phyloP scores from a whole-genome alignment of 2,888 invertebrate genomes.

The Hedychridium roseum region DNA sequence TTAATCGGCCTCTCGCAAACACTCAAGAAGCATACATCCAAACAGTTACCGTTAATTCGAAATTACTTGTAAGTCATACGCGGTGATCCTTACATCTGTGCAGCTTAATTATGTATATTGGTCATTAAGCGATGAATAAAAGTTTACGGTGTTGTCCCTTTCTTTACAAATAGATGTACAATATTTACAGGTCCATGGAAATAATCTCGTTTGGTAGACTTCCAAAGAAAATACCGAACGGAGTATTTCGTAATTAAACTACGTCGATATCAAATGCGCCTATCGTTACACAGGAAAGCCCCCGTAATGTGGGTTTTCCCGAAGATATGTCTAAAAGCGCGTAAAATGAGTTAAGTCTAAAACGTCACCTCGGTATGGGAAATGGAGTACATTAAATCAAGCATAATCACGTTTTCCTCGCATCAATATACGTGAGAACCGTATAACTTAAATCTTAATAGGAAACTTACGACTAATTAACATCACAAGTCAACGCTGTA shows the following conservation, averaged over 20 bases:
- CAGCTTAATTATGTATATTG: constrained; percentile 27
- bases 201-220: constrained; percentile 1
- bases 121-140: constrained; percentile 43
- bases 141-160: constrained; percentile 18
- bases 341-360: too few species aligned
- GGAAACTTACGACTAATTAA: constrained; percentile 31
- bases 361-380: constrained; percentile 4
- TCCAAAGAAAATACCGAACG: constrained; percentile 1
- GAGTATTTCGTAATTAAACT: constrained; percentile 8
- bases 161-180: constrained; percentile 49
- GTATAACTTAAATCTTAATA: constrained; percentile 29
- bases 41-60: background rate
- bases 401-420: background rate
- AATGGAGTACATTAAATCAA: constrained; percentile 8
- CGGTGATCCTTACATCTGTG: constrained; percentile 11
- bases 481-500: constrained; percentile 33
- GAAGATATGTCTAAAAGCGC: too few species aligned
- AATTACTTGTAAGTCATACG: constrained; percentile 4
- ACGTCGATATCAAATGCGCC: constrained; percentile 1
- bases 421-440: constrained; percentile 6
- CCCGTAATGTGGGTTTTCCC: too few species aligned
- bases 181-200: constrained; percentile 42
- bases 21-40: too few species aligned
- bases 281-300: background rate
- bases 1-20: too few species aligned